These are phyloP conservation scores for Dryocosmus kuriphilus DNA, from an alignment of 2,888 invertebrate species.

Conservation along the genomic window DNA sequence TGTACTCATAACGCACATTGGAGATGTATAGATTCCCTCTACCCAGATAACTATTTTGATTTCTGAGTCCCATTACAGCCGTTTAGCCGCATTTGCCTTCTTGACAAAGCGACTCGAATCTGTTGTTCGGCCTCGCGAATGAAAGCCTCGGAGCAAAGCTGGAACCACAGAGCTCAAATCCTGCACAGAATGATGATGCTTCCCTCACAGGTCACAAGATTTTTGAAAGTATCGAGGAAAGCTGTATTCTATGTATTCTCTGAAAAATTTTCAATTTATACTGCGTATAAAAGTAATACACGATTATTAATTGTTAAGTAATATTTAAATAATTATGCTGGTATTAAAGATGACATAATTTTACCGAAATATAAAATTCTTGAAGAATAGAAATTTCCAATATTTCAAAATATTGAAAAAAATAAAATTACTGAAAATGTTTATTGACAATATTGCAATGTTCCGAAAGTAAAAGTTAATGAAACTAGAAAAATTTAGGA, in stretches of 20 bases:
- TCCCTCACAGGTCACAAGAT: neutral
- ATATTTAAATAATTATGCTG: no score
- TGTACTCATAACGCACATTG: neutral
- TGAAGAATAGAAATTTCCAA: no score
- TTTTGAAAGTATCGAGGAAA: no score
- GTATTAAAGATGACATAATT: no score
- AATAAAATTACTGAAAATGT: no score
- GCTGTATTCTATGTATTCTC: neutral
- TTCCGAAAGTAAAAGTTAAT: no score
- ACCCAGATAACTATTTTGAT: constrained; percentile 72
- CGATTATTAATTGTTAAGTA: no score
- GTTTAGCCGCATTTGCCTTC: constrained; percentile 76
- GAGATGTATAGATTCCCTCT: constrained; percentile 45
- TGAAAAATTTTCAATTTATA: neutral
- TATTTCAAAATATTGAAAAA: no score
- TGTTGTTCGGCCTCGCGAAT: constrained; percentile 58
- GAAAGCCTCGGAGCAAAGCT: constrained; percentile 42
- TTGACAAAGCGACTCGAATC: constrained; percentile 76
- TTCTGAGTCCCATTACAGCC: constrained; percentile 72
- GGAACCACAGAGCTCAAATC: constrained; percentile 24
- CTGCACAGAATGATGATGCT: constrained; percentile 26
- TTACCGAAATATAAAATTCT: no score
- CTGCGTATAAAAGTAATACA: no score
- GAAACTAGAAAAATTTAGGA: no score
- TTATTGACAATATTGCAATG: no score